Conservation (phyloP, 2,113 vertebrate species). For the Cryptotis parvus region DNA sequence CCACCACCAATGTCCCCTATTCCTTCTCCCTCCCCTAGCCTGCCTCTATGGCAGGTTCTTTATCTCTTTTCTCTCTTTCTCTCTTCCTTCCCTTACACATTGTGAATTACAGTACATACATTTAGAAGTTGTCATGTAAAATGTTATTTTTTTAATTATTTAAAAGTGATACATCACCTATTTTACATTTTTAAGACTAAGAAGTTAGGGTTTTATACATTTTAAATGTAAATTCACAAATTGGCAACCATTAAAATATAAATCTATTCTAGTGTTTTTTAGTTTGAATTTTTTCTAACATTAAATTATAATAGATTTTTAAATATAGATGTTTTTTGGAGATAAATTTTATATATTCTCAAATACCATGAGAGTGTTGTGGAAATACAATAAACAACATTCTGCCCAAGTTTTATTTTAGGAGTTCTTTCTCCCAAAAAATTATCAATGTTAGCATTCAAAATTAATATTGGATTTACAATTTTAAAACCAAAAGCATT, state of each 20-base stretch:
- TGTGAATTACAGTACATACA: too few species aligned
- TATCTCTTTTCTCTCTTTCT: too few species aligned
- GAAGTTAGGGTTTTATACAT: background rate
- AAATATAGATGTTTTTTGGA: background rate
- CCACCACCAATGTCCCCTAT: too few species aligned
- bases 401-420: conserved; percentile 1
- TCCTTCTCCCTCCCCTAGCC: too few species aligned
- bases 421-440: background rate
- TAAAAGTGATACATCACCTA: background rate
- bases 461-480: background rate
- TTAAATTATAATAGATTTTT: background rate
- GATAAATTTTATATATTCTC: background rate
- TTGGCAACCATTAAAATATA: background rate
- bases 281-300: background rate
- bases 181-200: background rate
- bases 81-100: too few species aligned
- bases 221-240: conserved; percentile 37
- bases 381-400: background rate
- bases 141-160: too few species aligned
- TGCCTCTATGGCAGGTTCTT: too few species aligned
- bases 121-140: too few species aligned
- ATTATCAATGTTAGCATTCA: background rate
- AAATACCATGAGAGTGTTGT: conserved; percentile 17
- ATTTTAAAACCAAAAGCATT: background rate
- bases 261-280: background rate